Evolutionary conservation across 1,140 invertebrate genomes (phyloP).

Genomic region (Drosophila kikkawai): DNA sequence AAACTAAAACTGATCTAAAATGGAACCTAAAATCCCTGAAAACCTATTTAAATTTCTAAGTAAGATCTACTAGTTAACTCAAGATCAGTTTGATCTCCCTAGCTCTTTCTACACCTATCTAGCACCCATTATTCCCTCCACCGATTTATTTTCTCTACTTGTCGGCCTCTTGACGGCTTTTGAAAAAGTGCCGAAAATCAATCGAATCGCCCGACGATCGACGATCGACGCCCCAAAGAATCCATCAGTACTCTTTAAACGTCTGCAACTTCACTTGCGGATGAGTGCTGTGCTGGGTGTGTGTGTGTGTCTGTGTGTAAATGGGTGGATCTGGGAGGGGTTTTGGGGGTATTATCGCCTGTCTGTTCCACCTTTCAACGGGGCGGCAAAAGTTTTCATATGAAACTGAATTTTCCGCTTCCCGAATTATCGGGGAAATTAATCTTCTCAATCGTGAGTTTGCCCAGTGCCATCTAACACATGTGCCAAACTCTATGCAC

Average conservation of each 20-base stretch:
- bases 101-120: not conserved
- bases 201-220: conserved; percentile 61
- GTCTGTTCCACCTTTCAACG: conserved; percentile 74
- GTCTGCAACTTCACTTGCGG: conserved; percentile 49
- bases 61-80: not conserved
- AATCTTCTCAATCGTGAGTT: conserved; percentile 80
- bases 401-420: conserved; percentile 37
- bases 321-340: conserved; percentile 9
- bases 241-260: conserved; percentile 62
- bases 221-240: conserved; percentile 43
- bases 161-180: conserved; percentile 58
- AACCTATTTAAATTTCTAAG: no score
- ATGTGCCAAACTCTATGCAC: conserved; percentile 68
- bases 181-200: conserved; percentile 72
- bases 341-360: conserved; percentile 1
- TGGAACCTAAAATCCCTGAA: not conserved
- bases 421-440: conserved; percentile 74
- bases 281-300: not conserved
- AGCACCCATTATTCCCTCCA: conserved; percentile 5
- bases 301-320: conserved; percentile 2
- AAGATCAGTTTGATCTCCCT: not conserved
- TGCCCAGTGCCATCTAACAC: conserved; percentile 59
- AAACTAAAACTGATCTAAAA: not conserved
- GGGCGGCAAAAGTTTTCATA: conserved; percentile 53
- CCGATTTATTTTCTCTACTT: conserved; percentile 42